Base-by-base conservation (phyloP, 2,888 invertebrate species). In the Capitulum mitella region DNA sequence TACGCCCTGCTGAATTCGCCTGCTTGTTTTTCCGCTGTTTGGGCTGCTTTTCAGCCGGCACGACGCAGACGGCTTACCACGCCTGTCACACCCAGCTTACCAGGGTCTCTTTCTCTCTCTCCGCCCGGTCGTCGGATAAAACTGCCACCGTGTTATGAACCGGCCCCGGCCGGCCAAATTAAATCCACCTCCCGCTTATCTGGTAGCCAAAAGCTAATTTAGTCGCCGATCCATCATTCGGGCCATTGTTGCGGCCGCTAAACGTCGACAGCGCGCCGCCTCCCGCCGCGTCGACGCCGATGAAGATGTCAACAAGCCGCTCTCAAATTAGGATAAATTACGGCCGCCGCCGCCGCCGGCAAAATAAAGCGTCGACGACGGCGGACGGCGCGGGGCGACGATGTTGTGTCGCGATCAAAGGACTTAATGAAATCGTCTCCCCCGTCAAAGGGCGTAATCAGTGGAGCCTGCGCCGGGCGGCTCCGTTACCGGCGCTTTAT, bases 251-350 rank as follows among this genome's bases (percentile, higher is more conserved):
- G 64, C 34, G 34, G 14, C 34, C 58, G 29, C 29, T n/a, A n/a
- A 29, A 22, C 29, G 58, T 29, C 29, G 64, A 14, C 26, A 34
- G 32, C 34, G 32, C 34, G 34, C 34, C 32, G 34, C 16, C 64
- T 14, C 64, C 64, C 64, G 64, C 34, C 34, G 64, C 32, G 64
- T 16, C 64, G 34, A 16, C 64, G 32, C 5, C 64, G 64, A 64
- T 64, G 32, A 64, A 64, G 64, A 64, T 64, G 64, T 64, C 64
- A 64, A 64, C 64, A 64, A 64, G 64, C 64, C 64, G 26, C 64
- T 64, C 64, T 19, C 64, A 64, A 64, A 64, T 64, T 64, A 64
- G 64, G 64, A 64, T 64, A 64, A 64, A 64, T 64, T 64, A 64
- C 64, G 34, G 58, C 29, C 14, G 34, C 16, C 34, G 64, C n/a